Percentiles rank a stretch among this genome's conserved stretches.
Evolutionary conservation across 2,797 vertebrate genomes (phyloP).

Genomic region (Graptemys geographica): DNA sequence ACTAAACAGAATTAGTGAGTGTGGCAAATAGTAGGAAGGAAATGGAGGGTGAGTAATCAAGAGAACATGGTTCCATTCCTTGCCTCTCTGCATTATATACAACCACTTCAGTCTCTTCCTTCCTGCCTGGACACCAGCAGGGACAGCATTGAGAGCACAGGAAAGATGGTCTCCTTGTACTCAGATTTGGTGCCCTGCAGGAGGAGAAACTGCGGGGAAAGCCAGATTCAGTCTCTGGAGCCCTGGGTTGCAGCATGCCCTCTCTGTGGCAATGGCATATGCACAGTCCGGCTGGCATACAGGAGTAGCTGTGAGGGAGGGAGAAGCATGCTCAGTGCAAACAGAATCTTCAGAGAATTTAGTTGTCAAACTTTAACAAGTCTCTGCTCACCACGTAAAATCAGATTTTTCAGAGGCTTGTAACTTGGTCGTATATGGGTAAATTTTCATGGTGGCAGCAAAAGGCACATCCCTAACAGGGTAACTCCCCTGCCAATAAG

Average conservation of each 20-base stretch:
- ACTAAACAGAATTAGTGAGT: not conserved
- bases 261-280: not conserved
- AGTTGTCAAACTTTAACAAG: not conserved
- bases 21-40: not conserved
- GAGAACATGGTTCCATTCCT: not conserved
- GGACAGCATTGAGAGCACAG: not conserved
- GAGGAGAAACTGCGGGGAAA: not conserved
- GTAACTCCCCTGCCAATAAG: fast-evolving
- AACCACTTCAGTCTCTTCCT: not conserved
- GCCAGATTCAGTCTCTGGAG: not conserved
- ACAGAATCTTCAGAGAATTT: not conserved
- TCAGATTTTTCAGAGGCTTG: not conserved
- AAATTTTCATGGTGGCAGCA: not conserved
- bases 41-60: not conserved
- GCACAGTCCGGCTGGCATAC: not conserved
- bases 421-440: not conserved
- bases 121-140: not conserved
- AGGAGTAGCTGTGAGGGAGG: not conserved
- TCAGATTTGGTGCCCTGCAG: not conserved
- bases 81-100: not conserved
- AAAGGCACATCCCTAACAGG: not conserved
- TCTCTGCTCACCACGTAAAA: not conserved
- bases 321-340: not conserved
- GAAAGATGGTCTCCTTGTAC: not conserved
- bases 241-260: not conserved